These are phyloP conservation scores for Burhinus bistriatus DNA, from an alignment of 2,113 vertebrate genomes.

Conservation along the genomic window DNA sequence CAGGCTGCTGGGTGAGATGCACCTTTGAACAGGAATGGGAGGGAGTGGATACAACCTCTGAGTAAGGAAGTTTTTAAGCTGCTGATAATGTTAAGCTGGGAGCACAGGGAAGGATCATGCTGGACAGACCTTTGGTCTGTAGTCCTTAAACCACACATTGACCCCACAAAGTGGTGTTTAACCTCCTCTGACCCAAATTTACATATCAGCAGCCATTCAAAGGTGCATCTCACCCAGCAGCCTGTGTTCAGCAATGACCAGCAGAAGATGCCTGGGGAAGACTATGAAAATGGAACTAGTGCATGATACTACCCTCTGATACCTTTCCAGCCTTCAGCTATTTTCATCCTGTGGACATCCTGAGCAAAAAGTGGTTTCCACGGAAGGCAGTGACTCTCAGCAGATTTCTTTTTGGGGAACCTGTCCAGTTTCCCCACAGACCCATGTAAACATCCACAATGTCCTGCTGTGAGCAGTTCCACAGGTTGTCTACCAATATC, in stretches of 20 bases:
- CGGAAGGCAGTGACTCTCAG: too few relatives aligned
- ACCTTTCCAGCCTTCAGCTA: neutral
- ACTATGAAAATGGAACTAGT: fast-evolving
- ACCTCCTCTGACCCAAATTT: neutral
- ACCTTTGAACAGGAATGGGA: fast-evolving
- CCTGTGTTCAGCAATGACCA: neutral
- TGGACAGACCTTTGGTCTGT: neutral
- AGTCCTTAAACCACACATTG: neutral
- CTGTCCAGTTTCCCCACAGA: neutral
- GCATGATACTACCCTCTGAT: neutral
- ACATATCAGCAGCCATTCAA: neutral
- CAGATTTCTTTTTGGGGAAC: neutral
- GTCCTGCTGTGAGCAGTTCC: neutral
- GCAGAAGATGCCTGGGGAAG: neutral
- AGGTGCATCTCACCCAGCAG: neutral
- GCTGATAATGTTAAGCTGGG: neutral
- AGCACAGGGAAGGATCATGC: neutral
- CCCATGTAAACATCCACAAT: fast-evolving
- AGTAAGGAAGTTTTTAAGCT: neutral
- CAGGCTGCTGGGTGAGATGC: neutral
- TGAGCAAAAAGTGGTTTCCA: neutral
- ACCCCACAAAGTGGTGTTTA: neutral
- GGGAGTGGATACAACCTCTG: neutral
- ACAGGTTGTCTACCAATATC: fast-evolving
- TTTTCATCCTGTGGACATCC: neutral